Evolutionary conservation across 2,888 invertebrate genomes (phyloP), one percentile per base, ranked within the genome.

Genomic region (Ormia ochracea): DNA sequence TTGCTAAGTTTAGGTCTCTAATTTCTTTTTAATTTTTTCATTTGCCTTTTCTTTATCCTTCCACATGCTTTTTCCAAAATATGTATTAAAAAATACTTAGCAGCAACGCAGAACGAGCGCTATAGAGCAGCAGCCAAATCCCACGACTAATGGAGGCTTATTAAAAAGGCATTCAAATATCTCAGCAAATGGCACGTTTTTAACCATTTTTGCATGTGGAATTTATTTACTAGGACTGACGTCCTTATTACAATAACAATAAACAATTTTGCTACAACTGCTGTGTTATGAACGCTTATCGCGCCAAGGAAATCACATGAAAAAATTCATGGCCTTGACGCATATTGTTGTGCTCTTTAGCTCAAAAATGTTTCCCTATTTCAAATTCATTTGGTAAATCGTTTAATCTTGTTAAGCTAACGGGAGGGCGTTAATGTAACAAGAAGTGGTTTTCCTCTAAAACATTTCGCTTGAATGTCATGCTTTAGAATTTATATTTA

Each of bases 361-460:
- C 23, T 14, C 4, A n/a, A 33, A 63, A 63, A 26, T 12, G 3
- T 28, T 41, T 6, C 2, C 23, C 36, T n/a, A n/a, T 17, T 9
- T 14, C 14, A 12, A 17, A 23, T 10, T 68, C 33, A 23, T 36
- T 23, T 17, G 4, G 1, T 17, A 48, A 69, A 36, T 19, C 12
- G 12, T 36, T 59, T 52, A 31, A 31, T 21, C 28, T 61, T 52
- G 19, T 59, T 31, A 50, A 28, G 12, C 12, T 21, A 21, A 3
- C 41, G 36, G 50, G 84, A 85, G 83, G 84, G 84, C 83, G 84
- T 86, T 85, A 86, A 85, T 85, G 85, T 85, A 84, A 83, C 82
- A 83, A 83, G 76, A 83, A 50, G 28, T 48, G 28, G 9, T 48
- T 69, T 63, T 31, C 41, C 17, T 21, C 19, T 79, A 78, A 63